Evolutionary conservation across 2,113 vertebrate species (phyloP).

Genomic region (Macaca mulatta): DNA sequence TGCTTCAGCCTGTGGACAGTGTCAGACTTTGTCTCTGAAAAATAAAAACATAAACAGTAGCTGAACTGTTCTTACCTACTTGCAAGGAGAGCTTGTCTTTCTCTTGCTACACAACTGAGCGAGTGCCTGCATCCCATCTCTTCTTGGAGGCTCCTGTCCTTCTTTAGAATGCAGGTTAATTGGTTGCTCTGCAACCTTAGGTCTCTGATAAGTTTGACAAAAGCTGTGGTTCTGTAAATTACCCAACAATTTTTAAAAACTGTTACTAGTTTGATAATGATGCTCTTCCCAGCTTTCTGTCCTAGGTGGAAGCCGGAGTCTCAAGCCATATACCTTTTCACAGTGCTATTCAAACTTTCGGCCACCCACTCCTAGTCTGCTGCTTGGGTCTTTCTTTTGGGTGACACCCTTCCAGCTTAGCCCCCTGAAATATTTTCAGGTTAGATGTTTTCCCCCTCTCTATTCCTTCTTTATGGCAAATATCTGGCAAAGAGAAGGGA

Average conservation of each 20-base stretch:
- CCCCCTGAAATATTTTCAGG: conserved; percentile 3
- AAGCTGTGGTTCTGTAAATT: conserved; percentile 5
- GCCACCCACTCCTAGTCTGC: neutral
- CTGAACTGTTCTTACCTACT: neutral
- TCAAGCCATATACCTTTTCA: neutral
- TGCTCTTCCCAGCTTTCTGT: neutral
- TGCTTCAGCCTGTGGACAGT: too few species aligned
- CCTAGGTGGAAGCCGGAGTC: neutral
- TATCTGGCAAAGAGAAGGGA: neutral
- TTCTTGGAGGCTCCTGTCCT: neutral
- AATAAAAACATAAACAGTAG: neutral
- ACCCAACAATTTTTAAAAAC: neutral
- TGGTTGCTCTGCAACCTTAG: neutral
- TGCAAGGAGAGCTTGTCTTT: neutral
- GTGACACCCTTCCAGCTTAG: neutral
- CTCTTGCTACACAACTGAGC: neutral
- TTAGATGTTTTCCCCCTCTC: neutral
- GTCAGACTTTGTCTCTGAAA: too few species aligned
- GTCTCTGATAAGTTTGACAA: neutral
- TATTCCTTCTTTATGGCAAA: neutral
- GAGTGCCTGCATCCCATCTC: neutral
- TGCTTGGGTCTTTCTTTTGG: neutral
- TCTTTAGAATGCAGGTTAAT: conserved; percentile 46
- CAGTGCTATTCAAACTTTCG: neutral
- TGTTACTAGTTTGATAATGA: neutral